Percentiles rank a stretch among this genome's conserved stretches.
Evolutionary conservation across 2,113 vertebrate species (phyloP).

Genomic region (Peromyscus californicus): DNA sequence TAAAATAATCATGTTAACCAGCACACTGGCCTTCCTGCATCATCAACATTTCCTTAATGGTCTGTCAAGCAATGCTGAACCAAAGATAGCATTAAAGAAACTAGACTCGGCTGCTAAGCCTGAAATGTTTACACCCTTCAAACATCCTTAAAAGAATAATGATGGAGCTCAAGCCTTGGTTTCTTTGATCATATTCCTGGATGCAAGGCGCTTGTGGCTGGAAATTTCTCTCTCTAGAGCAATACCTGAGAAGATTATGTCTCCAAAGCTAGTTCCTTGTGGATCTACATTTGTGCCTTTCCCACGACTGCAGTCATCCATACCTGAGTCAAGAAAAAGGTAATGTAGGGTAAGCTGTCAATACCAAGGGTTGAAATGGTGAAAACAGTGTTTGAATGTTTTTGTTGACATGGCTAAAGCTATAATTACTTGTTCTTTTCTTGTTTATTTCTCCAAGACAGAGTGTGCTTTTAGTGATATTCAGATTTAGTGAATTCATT

Average conservation of each 20-base stretch:
- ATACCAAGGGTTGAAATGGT: neutral
- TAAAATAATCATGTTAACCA: conserved; percentile 86
- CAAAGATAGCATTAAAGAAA: conserved; percentile 77
- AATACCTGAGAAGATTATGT: conserved; percentile 78
- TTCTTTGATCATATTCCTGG: conserved; percentile 24
- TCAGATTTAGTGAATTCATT: neutral
- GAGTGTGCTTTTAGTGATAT: neutral
- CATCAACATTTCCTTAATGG: conserved; percentile 82
- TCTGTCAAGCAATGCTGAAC: conserved; percentile 80
- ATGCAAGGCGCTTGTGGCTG: conserved; percentile 56
- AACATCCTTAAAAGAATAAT: conserved; percentile 53
- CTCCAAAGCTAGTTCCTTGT: conserved; percentile 81
- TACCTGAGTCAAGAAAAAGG: conserved; percentile 83
- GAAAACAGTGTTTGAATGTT: neutral
- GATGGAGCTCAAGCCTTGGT: conserved; percentile 39
- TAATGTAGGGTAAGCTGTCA: conserved; percentile 67
- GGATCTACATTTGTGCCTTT: conserved; percentile 85
- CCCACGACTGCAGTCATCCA: conserved; percentile 77
- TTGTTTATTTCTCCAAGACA: conserved; percentile 23
- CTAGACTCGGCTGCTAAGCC: conserved; percentile 71
- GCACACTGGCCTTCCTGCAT: conserved; percentile 83
- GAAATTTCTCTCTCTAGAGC: conserved; percentile 59
- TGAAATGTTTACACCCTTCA: conserved; percentile 54
- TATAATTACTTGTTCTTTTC: conserved; percentile 17
- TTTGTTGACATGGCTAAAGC: neutral